phyloP scores from a whole-genome alignment of 2,113 vertebrate genomes.

The Hiodon alosoides region DNA sequence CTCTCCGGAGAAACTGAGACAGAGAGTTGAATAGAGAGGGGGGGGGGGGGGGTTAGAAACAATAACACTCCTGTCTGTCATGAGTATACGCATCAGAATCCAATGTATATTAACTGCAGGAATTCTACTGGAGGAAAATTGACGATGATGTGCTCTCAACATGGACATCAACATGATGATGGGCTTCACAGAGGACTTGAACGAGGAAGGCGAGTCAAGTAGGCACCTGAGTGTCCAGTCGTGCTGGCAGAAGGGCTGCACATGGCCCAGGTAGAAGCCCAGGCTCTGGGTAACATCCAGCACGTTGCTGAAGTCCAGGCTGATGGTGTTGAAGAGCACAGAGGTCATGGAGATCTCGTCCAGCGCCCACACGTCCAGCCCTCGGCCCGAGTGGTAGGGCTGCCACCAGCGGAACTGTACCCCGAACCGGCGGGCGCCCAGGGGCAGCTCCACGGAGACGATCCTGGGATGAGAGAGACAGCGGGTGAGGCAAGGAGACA shows the following conservation, averaged over 20 bases:
- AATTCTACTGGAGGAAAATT: too few species aligned
- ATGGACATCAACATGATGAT: too few species aligned
- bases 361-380: conserved; percentile 91
- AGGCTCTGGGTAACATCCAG: conserved; percentile 94
- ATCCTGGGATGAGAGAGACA: too few species aligned
- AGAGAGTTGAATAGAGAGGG: neutral
- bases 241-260: conserved; percentile 91
- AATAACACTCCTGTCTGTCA: too few species aligned
- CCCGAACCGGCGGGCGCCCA: conserved; percentile 83
- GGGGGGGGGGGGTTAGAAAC: neutral
- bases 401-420: conserved; percentile 99
- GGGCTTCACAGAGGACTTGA: too few species aligned
- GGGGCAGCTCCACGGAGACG: conserved; percentile 87
- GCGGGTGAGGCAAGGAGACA: too few species aligned
- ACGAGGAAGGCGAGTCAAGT: too few species aligned
- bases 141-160: too few species aligned
- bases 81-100: too few species aligned
- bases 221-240: conserved; percentile 93
- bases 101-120: too few species aligned
- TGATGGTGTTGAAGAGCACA: conserved; percentile 93
- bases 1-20: conserved; percentile 68
- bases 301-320: conserved; percentile 91
- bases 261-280: conserved; percentile 92
- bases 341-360: conserved; percentile 98
- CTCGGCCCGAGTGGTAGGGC: conserved; percentile 87